phyloP scores from a whole-genome alignment of 2,888 invertebrate genomes.

The Sminthurides aquaticus region DNA sequence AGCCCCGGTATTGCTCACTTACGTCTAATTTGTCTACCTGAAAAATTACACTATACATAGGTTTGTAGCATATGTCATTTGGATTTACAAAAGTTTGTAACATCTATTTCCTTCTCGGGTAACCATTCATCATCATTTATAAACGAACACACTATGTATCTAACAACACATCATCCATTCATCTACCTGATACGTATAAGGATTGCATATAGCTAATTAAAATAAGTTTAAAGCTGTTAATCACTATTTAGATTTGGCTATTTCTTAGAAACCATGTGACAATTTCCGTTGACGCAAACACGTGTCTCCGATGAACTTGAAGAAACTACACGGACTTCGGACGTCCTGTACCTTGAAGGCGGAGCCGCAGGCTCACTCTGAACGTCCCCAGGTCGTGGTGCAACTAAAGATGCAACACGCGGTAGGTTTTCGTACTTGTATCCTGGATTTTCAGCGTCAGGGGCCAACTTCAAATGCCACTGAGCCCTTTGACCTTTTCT shows the following conservation, averaged over 20 bases:
- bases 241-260: no score
- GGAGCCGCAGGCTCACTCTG: background rate
- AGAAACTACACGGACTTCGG: conserved; percentile 12
- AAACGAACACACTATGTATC: no score
- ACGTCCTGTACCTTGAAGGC: background rate
- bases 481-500: conserved; percentile 41
- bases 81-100: background rate
- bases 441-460: background rate
- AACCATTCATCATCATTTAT: background rate
- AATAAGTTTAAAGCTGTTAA: no score
- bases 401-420: conserved; percentile 9
- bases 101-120: background rate
- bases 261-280: conserved; percentile 38
- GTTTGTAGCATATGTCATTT: background rate
- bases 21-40: background rate
- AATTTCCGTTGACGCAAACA: conserved; percentile 40
- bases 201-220: no score
- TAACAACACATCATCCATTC: no score
- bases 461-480: conserved; percentile 34
- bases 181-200: background rate
- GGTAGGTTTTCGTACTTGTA: background rate
- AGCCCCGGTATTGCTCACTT: no score
- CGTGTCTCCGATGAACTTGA: conserved; percentile 34
- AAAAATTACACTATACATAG: no score
- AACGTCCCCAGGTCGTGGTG: conserved; percentile 7